Base-by-base conservation (phyloP, 2,113 vertebrate genomes). In the Nanorana parkeri region DNA sequence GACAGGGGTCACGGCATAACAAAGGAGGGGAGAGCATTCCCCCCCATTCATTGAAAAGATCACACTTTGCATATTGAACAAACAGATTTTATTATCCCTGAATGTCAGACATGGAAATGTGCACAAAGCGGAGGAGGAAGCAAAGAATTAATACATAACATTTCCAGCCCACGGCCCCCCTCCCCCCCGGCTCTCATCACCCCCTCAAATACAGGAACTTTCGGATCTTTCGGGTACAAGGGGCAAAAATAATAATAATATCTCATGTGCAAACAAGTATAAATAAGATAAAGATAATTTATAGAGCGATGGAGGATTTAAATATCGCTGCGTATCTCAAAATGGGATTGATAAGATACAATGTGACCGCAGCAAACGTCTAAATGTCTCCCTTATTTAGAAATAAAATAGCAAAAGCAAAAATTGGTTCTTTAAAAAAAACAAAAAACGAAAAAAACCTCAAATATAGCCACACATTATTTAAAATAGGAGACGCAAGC, bases 81-180 rank as follows among this genome's bases (percentile, higher is more conserved):
- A 72, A 19, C 23, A 54, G 23, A 66, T 73, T 73, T 72, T 56
- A 56, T 56, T 56, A 73, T 73, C 69, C 69, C 69, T 58, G 69
- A 73, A 73, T 73, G 23, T 72, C 19, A 54, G 0, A 52, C 41
- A 47, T 24, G 24, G 3, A 64, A 47, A 28, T 17, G 24, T 36
- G 17, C 17, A 66, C 28, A 66, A 32, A 66, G 20, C 19, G 28
- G 26, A 32, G 29, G 28, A 29, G 64, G 64, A 15, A 47, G 24
- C 1, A 4, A 47, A 1, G 19, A 5, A 36, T 36, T 36, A 36
- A 36, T 36, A 36, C 32, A 36, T 36, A 36, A 36, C 5, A 36
- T 36, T 5, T 2, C 23, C 24, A 21, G 5, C 17, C 17, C 68
- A 51, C 24, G 68, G 41, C 2, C 13, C 41, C 41, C 41, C 24